A percentile compares a stretch with the other conserved stretches of the same genome.
These are phyloP conservation scores for Pammene aurita DNA, from an alignment of 2,888 invertebrate species.

Conservation along the genomic window DNA sequence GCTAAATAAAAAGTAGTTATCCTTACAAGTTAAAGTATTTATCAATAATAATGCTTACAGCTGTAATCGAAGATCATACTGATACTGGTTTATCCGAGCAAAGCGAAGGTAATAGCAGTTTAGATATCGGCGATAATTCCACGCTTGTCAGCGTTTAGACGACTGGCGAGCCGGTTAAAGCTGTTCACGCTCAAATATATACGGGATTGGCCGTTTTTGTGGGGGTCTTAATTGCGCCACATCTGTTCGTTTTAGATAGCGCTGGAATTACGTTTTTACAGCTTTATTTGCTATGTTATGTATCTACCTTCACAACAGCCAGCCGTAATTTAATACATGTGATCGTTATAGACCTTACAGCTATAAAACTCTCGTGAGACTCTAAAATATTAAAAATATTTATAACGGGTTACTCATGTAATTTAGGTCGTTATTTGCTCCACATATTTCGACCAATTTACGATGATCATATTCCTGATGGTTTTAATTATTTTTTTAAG, in stretches of 20 bases:
- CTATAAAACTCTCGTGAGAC: too few relatives aligned
- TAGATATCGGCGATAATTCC: constrained; percentile 32
- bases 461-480: too few relatives aligned
- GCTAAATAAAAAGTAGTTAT: too few relatives aligned
- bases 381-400: too few relatives aligned
- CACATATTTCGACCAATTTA: too few relatives aligned
- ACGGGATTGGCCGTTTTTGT: constrained; percentile 20
- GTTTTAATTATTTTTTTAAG: too few relatives aligned
- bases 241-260: constrained; percentile 14
- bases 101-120: neutral
- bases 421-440: too few relatives aligned
- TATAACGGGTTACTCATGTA: too few relatives aligned
- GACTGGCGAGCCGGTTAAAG: constrained; percentile 21
- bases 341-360: too few relatives aligned
- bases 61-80: neutral
- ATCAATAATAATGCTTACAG: too few relatives aligned
- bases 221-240: constrained; percentile 12
- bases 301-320: neutral
- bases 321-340: neutral
- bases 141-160: constrained; percentile 24
- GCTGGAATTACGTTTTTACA: constrained; percentile 2
- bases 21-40: too few relatives aligned
- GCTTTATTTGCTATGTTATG: neutral
- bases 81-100: neutral
- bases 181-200: constrained; percentile 17